These are phyloP conservation scores for Macrobrachium rosenbergii DNA, from an alignment of 1,140 invertebrate species.

Conservation along the genomic window DNA sequence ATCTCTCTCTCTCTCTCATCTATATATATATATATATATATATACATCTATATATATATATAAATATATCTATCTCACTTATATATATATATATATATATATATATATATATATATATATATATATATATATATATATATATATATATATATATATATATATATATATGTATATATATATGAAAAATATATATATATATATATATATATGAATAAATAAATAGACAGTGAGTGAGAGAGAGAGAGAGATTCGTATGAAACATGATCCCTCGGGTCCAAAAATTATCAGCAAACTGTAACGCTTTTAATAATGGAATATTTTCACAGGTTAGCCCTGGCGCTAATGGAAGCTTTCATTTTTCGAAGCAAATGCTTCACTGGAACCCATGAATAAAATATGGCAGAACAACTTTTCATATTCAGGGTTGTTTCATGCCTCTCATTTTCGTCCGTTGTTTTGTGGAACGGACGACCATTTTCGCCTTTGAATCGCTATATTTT, in stretches of 20 bases:
- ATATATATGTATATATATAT: background rate
- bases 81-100: background rate
- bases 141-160: background rate
- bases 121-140: too few relatives aligned
- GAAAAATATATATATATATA: background rate
- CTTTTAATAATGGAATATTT: too few relatives aligned
- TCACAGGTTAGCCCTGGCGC: too few relatives aligned
- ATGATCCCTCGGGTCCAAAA: too few relatives aligned
- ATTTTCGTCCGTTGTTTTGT: background rate
- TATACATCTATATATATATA: background rate
- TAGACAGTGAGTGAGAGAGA: background rate
- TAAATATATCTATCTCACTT: constrained; percentile 1
- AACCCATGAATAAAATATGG: too few relatives aligned
- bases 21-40: constrained; percentile 26
- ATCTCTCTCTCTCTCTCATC: constrained; percentile 9
- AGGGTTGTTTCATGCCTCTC: background rate
- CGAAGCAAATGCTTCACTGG: too few relatives aligned
- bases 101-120: background rate
- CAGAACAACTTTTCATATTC: background rate
- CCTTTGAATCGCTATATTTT: background rate
- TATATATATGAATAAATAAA: background rate
- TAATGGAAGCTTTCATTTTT: too few relatives aligned
- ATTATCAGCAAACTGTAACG: too few relatives aligned
- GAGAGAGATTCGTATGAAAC: too few relatives aligned
- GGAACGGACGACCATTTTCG: background rate